phyloP scores from a whole-genome alignment of 2,888 invertebrate species.

The Cordilura impudica region DNA sequence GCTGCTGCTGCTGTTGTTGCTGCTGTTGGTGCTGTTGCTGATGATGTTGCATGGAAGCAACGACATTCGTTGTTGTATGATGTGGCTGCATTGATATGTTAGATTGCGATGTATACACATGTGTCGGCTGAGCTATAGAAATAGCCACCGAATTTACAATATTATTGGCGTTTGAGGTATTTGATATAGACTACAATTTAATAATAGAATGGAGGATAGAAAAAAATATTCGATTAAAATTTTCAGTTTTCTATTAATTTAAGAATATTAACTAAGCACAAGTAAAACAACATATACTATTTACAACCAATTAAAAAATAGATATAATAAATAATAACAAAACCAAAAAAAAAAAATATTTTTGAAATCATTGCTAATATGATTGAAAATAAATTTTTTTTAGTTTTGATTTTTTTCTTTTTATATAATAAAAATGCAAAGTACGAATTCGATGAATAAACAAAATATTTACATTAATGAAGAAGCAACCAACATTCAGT shows the following conservation, averaged over 20 bases:
- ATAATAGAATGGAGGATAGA: conserved; percentile 10
- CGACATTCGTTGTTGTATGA: conserved; percentile 68
- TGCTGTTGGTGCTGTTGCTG: conserved; percentile 66
- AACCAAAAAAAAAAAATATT: conserved; percentile 32
- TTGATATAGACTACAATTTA: conserved; percentile 57
- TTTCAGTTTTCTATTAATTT: background rate
- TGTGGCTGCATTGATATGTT: conserved; percentile 69
- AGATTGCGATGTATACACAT: conserved; percentile 71
- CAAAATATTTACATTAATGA: conserved; percentile 44
- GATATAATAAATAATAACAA: conserved; percentile 14
- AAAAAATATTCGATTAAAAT: background rate
- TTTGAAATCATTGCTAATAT: conserved; percentile 47
- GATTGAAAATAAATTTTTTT: conserved; percentile 31
- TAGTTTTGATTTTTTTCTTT: background rate
- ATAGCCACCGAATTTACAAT: conserved; percentile 77
- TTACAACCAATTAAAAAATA: conserved; percentile 34
- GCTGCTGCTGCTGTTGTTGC: conserved; percentile 64
- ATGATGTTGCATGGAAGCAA: conserved; percentile 68
- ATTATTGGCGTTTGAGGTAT: conserved; percentile 69
- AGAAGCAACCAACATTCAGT: conserved; percentile 58
- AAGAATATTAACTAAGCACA: conserved; percentile 47
- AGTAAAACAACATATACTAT: conserved; percentile 56
- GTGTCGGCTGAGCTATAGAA: conserved; percentile 73
- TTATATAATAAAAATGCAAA: conserved; percentile 32
- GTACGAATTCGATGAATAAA: conserved; percentile 20